Evolutionary conservation across 2,113 vertebrate genomes (phyloP).

Genomic region (Semicossyphus pulcher): DNA sequence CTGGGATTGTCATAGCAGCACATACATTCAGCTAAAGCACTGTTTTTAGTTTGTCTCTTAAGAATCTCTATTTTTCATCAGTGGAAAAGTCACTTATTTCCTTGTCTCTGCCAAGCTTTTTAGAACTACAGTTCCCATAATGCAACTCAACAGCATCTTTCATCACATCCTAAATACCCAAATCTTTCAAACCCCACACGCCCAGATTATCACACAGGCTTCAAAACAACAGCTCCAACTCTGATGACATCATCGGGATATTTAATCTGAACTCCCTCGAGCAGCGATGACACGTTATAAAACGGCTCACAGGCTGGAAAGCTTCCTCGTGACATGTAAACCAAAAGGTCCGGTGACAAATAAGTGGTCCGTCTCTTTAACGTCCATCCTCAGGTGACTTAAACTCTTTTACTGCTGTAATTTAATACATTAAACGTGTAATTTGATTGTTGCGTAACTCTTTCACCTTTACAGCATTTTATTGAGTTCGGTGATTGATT

Average conservation of each 20-base stretch:
- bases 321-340: not conserved
- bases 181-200: not conserved
- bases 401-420: not conserved
- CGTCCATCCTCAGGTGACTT: not conserved
- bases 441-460: not conserved
- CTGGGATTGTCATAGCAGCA: too few relatives aligned
- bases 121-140: not conserved
- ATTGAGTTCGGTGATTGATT: not conserved
- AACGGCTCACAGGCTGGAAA: not conserved
- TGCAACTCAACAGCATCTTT: not conserved
- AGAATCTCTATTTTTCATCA: too few relatives aligned
- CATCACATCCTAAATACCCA: not conserved
- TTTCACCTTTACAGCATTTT: not conserved
- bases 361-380: not conserved
- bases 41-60: too few relatives aligned
- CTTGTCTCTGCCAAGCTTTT: too few relatives aligned
- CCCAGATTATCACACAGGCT: not conserved
- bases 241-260: not conserved
- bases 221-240: too few relatives aligned
- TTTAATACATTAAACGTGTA: not conserved
- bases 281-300: too few relatives aligned
- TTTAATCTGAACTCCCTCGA: too few relatives aligned
- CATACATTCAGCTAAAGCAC: too few relatives aligned
- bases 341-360: not conserved
- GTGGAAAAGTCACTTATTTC: too few relatives aligned